Base-by-base conservation (phyloP, 1,140 invertebrate species). In the Augochlora pura region DNA sequence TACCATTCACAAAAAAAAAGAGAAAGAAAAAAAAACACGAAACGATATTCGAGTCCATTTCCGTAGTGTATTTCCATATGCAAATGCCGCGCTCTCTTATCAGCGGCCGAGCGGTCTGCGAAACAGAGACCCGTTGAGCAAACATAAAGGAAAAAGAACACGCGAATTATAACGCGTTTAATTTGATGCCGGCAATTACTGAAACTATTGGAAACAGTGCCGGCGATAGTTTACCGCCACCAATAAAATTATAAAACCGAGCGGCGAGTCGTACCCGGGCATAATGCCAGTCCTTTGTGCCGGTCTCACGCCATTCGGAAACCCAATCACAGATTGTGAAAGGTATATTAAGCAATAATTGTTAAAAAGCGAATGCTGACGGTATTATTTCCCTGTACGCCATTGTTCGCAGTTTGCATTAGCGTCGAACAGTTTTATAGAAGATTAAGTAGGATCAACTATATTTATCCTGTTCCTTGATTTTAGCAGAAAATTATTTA, bases 21-120 rank as follows among this genome's bases (percentile, higher is more conserved):
- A n/a, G n/a, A n/a, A n/a, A n/a, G n/a, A n/a, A n/a, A n/a, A n/a
- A n/a, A n/a, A n/a, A n/a, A n/a, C n/a, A n/a, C n/a, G n/a, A n/a
- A n/a, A 0, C 54, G 54, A n/a, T 57, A 57, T n/a, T 54, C 54
- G n/a, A n/a, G 54, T 2, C 54, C 7, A n/a, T 57, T 57, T n/a
- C n/a, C 54, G 54, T 57, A 57, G n/a, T 32, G 32, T 57, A n/a
- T n/a, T 57, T 57, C 54, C 54, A 57, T 57, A 57, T 57, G 54
- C n/a, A 57, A 57, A 57, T 57, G n/a, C 32, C 32, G 32, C 54
- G 7, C 9, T 9, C 18, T 8, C 21, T n/a, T 57, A 57, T 57
- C 54, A 2, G 21, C 54, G 21, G 18, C 18, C 42, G 10, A 0
- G 18, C 54, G 21, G 21, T 2, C 8, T 21, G 54, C 18, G 21